Base-by-base conservation (phyloP, 2,113 vertebrate genomes). In the Electrona antarctica region DNA sequence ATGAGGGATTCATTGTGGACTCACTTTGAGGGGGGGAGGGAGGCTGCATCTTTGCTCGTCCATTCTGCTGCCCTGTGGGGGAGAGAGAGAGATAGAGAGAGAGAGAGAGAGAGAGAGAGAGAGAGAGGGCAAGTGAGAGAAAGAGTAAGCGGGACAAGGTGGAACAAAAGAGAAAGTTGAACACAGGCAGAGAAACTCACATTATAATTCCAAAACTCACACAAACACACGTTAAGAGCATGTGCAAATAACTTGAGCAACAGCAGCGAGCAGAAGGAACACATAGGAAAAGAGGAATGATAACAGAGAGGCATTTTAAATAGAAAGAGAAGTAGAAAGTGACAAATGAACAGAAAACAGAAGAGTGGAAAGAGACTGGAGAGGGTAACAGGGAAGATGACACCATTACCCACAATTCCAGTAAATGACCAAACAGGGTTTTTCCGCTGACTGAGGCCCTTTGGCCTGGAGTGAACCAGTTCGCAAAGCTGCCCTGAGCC, bases 51-150 rank as follows among this genome's bases (percentile, higher is more conserved):
- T 93, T 41, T 96, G 96, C 92, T 97, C 96, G 60, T 97, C 96
- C 96, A 98, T 98, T 89, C 96, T 96, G 95, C 88, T 94, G 89
- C 93, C 94, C 96, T 98, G 92, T 0, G 21, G 80, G 75, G 77
- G 78, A 72, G 82, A 79, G 60, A 58, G 48, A 71, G 67, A 14
- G 61, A 83, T 50, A 75, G 79, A 82, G 75, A 96, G 95, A 0
- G 95, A 92, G 0, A 95, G 89, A 0, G 57, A 85, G 76, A 85
- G 78, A 80, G 82, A 81, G 67, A 66, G 46, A 59, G 57, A 75
- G 29, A 58, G 76, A 70, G 71, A 28, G 54, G 67, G 51, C 8
- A 46, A 21, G 21, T 21, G 21, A 21, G 52, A 55, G 52, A 55
- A 6, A 55, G 52, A 12, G 10, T 6, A 14, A 55, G 10, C 3